These are phyloP conservation scores for Drosophila fulvimacula DNA, from an alignment of 2,888 invertebrate species.

Conservation along the genomic window DNA sequence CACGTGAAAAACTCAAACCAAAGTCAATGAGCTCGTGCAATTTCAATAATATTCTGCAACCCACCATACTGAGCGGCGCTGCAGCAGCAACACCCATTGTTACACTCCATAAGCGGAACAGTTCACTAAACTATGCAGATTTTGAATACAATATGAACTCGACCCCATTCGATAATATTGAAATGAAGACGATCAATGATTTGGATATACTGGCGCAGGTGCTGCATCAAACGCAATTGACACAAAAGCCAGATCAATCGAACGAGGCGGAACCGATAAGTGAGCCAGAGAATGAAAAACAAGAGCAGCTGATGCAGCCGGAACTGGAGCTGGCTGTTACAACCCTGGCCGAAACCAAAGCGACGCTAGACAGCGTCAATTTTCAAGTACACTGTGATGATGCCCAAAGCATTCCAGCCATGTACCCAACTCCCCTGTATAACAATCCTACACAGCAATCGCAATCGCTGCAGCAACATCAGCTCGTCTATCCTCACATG, in stretches of 20 bases:
- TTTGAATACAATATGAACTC: conserved; percentile 95
- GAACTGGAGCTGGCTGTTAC: conserved; percentile 57
- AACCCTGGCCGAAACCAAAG: conserved; percentile 71
- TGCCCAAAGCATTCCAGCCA: conserved; percentile 71
- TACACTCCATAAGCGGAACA: conserved; percentile 70
- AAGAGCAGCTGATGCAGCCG: conserved; percentile 16
- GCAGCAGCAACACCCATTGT: conserved; percentile 45
- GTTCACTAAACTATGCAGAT: conserved; percentile 88
- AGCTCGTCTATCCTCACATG: conserved; percentile 50
- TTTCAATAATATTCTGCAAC: conserved; percentile 84
- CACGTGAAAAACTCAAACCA: conserved; percentile 59
- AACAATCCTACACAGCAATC: conserved; percentile 48
- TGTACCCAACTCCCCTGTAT: conserved; percentile 44
- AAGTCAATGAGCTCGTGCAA: conserved; percentile 75
- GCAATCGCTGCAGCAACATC: conserved; percentile 44
- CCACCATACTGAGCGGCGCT: conserved; percentile 78
- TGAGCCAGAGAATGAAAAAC: conserved; percentile 3
- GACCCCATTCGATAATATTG: conserved; percentile 97
- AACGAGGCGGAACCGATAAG: conserved; percentile 1
- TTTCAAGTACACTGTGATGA: conserved; percentile 75
- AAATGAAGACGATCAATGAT: conserved; percentile 96
- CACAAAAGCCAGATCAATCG: conserved; percentile 27
- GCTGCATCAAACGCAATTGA: conserved; percentile 85
- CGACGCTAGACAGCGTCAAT: conserved; percentile 69
- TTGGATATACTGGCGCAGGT: conserved; percentile 95